Percentiles rank a stretch among this genome's conserved stretches.
phyloP scores from a whole-genome alignment of 37 sponge, comb jelly and placozoan species.

The Mnemiopsis leidyi region DNA sequence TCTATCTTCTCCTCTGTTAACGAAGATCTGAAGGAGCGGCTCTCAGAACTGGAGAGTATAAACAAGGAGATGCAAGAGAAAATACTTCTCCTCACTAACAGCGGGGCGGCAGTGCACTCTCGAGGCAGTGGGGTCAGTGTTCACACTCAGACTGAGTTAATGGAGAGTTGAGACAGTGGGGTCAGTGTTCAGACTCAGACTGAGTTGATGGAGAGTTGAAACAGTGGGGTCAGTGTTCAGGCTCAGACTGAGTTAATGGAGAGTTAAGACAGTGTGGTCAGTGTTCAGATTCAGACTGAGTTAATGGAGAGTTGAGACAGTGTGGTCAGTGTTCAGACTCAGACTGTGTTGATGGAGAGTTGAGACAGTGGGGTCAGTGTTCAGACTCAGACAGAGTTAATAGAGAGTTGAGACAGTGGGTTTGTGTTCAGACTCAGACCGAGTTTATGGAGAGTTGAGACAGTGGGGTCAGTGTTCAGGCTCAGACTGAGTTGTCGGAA shows the following conservation, averaged over 20 bases:
- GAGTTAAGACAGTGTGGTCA: background rate
- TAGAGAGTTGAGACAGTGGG: background rate
- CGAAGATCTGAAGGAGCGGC: conserved; percentile 17
- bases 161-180: background rate
- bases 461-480: background rate
- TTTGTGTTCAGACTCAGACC: background rate
- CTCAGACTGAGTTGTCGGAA: background rate
- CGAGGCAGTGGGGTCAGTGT: conserved; percentile 22
- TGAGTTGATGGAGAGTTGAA: background rate
- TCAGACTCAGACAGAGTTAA: background rate
- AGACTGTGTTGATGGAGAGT: background rate
- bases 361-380: background rate
- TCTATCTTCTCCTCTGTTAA: conserved; percentile 19
- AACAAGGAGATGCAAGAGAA: conserved; percentile 55
- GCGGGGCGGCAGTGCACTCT: background rate
- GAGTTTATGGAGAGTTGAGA: background rate
- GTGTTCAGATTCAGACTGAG: background rate
- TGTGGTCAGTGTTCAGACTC: background rate
- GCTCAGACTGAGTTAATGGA: background rate
- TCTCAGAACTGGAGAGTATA: conserved; percentile 8
- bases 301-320: background rate
- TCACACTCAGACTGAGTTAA: background rate
- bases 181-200: background rate
- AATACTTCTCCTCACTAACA: background rate
- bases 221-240: background rate